Evolutionary conservation across 2,113 vertebrate genomes (phyloP), one percentile per base, ranked within the genome.

Genomic region (Phaethornis superciliosus): DNA sequence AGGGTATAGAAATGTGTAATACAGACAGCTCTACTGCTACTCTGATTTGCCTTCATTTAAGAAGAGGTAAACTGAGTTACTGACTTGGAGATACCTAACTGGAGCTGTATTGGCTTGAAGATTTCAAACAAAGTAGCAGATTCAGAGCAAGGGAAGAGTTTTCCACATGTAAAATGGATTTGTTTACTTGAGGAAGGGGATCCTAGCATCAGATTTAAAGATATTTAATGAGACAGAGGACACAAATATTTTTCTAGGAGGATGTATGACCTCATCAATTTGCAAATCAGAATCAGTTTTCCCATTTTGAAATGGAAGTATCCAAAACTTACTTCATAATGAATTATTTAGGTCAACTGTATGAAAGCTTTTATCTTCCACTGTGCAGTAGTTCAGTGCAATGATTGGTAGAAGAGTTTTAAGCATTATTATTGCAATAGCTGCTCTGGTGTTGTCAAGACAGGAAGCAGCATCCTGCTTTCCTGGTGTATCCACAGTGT

Each of bases 241-340:
- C 12, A 56, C 5, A 23, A 15, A 15, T 65, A 1, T 60, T 71
- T 86, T 79, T 64, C 49, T 42, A 10, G 33, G 13, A 85, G 62
- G 9, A 19, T 49, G 9, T 59, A 46, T 0, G 1, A 49, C 32
- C 1, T 1, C 33, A 46, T 55, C 35, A 27, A 26, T 44, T 49
- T 64, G 35, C 28, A 64, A 78, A 47, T 6, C 35, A 69, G 52
- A 85, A 62, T 82, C 6, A 28, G 7, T 87, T 84, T 79, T 95
- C 30, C n/a, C 28, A 56, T 15, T 46, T 79, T 74, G 49, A 89
- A 88, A 47, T 54, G 23, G 40, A 79, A 62, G 7, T 16, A 46
- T 55, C 24, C 70, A 46, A 30, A 83, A 83, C 44, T 83, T 1
- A 33, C 77, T 77, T 74, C 3, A 28, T 52, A 37, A 28, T 67